Conservation (phyloP, 2,113 vertebrate species). For the Melanocharis versteri region DNA sequence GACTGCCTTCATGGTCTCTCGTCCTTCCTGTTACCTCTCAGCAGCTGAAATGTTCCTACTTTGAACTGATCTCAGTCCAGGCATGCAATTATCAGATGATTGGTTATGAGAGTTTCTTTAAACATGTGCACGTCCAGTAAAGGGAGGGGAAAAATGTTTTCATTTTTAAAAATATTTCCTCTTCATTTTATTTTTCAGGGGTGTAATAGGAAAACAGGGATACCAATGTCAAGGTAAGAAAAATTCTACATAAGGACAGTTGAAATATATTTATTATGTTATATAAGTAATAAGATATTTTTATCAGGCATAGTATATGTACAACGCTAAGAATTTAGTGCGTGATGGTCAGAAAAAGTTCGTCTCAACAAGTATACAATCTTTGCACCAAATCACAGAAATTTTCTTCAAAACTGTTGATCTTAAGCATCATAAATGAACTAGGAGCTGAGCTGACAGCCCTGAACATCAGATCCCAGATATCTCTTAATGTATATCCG, state of each 20-base stretch:
- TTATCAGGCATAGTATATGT: background rate
- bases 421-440: background rate
- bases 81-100: background rate
- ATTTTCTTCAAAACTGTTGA: background rate
- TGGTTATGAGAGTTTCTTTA: background rate
- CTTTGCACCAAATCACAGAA: background rate
- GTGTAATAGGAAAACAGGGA: constrained; percentile 98
- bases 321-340: background rate
- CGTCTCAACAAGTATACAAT: background rate
- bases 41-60: background rate
- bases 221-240: constrained; percentile 99
- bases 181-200: constrained; percentile 79
- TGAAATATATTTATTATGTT: background rate
- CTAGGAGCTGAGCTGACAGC: background rate
- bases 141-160: background rate
- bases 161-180: background rate
- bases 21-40: background rate
- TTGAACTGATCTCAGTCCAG: background rate
- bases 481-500: background rate
- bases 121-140: background rate
- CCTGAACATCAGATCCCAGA: background rate
- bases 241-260: background rate
- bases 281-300: background rate
- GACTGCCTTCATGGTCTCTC: background rate
- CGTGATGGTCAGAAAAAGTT: background rate